These are phyloP conservation scores for Parasteatoda lunata DNA, from an alignment of 2,888 invertebrate genomes.

Conservation along the genomic window DNA sequence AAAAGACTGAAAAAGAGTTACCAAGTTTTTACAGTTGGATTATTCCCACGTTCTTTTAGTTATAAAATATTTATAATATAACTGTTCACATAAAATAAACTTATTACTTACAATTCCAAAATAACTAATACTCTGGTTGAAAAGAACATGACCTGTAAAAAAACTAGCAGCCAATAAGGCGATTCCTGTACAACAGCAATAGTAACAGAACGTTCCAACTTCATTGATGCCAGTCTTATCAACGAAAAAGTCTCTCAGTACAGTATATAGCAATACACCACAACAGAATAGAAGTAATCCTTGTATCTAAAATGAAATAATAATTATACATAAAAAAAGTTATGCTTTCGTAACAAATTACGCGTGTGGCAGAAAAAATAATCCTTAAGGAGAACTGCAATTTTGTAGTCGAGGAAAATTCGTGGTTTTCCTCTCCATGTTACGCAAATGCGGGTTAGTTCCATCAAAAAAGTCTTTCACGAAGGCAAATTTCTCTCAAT, in stretches of 20 bases:
- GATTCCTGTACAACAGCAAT: background rate
- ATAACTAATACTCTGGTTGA: background rate
- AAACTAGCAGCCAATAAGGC: background rate
- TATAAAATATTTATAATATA: background rate
- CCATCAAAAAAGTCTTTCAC: too few species aligned
- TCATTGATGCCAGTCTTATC: conserved; percentile 15
- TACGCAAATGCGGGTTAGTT: too few species aligned
- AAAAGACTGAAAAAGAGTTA: background rate
- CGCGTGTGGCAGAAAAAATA: too few species aligned
- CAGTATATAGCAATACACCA: conserved; percentile 14
- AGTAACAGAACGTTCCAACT: background rate
- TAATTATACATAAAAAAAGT: background rate
- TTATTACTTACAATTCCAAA: conserved; percentile 22
- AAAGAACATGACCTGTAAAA: background rate
- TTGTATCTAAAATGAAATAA: conserved; percentile 15
- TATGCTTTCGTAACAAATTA: too few species aligned
- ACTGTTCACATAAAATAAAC: background rate
- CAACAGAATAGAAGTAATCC: conserved; percentile 7
- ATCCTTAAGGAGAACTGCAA: too few species aligned
- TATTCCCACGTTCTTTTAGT: background rate
- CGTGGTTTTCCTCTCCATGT: too few species aligned
- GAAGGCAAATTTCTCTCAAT: too few species aligned
- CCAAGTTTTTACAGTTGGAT: background rate
- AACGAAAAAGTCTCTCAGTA: conserved; percentile 15
- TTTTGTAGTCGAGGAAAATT: too few species aligned